Percentiles rank a stretch among this genome's conserved stretches.
These are phyloP conservation scores for Apodemia duryi DNA, from an alignment of 2,888 invertebrate genomes.

Conservation along the genomic window DNA sequence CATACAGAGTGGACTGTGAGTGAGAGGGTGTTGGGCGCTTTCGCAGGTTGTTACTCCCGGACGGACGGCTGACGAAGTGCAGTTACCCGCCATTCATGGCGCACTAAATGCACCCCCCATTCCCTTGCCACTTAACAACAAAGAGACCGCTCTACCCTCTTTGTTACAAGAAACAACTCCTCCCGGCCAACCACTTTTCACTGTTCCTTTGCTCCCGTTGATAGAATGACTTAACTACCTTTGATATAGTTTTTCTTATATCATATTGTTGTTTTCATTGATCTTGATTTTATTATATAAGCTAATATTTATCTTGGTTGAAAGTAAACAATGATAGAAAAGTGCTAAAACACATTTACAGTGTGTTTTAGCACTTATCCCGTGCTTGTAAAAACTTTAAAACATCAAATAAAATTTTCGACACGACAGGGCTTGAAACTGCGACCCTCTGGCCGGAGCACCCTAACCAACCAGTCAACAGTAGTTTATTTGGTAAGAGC, in stretches of 20 bases:
- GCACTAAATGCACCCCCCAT: conserved; percentile 63
- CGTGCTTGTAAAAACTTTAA: too few species aligned
- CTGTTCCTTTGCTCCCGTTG: conserved; percentile 52
- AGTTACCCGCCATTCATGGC: conserved; percentile 72
- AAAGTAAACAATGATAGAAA: too few species aligned
- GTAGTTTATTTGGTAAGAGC: too few species aligned
- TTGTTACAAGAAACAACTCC: conserved; percentile 74
- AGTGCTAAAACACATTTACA: too few species aligned
- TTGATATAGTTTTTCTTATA: conserved; percentile 24
- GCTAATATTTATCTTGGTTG: too few species aligned
- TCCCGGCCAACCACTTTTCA: conserved; percentile 61
- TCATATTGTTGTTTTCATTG: neutral
- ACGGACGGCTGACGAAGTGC: conserved; percentile 73
- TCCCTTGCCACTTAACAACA: conserved; percentile 70
- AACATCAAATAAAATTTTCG: too few species aligned
- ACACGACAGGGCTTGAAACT: too few species aligned
- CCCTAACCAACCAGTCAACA: too few species aligned
- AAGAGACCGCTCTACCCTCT: conserved; percentile 75
- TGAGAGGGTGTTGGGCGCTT: conserved; percentile 45
- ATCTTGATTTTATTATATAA: neutral
- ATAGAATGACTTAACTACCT: conserved; percentile 43
- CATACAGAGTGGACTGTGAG: conserved; percentile 34
- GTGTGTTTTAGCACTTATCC: too few species aligned
- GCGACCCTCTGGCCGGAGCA: too few species aligned
- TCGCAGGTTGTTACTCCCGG: conserved; percentile 70